Evolutionary conservation across 2,888 invertebrate species (phyloP).

Genomic region (Perdita meconis): DNA sequence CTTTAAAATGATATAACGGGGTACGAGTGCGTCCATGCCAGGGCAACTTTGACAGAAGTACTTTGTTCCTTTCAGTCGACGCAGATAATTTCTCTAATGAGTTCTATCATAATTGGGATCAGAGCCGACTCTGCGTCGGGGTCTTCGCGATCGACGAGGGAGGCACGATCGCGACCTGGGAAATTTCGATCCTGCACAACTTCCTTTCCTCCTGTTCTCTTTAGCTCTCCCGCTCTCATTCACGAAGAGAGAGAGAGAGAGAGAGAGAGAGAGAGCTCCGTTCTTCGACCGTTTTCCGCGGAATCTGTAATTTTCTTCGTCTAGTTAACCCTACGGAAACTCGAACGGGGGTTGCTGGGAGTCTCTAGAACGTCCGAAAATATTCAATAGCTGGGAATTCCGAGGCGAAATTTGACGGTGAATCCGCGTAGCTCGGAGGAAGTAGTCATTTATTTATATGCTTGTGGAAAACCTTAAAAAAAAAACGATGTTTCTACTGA

Average conservation of each 20-base stretch:
- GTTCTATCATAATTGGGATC: slow-evolving; percentile 51
- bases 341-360: background rate
- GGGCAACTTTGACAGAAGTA: slow-evolving; percentile 15
- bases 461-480: too few species aligned
- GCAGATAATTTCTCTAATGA: slow-evolving; percentile 49
- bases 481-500: background rate
- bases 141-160: background rate
- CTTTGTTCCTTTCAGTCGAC: background rate
- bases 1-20: slow-evolving; percentile 44
- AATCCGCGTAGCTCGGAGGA: too few species aligned
- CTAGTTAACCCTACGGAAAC: slow-evolving; percentile 9
- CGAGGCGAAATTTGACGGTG: slow-evolving; percentile 23
- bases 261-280: too few species aligned
- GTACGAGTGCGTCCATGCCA: background rate
- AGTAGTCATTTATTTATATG: too few species aligned
- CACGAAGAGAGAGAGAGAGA: too few species aligned
- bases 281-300: background rate
- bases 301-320: slow-evolving; percentile 17
- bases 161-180: background rate
- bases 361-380: slow-evolving; percentile 19
- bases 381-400: slow-evolving; percentile 18
- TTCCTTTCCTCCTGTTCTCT: background rate
- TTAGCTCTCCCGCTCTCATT: background rate
- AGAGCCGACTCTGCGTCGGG: slow-evolving; percentile 2
- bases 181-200: slow-evolving; percentile 5